Base-by-base conservation (phyloP, 2,888 invertebrate genomes). In the Resseliella maxima region DNA sequence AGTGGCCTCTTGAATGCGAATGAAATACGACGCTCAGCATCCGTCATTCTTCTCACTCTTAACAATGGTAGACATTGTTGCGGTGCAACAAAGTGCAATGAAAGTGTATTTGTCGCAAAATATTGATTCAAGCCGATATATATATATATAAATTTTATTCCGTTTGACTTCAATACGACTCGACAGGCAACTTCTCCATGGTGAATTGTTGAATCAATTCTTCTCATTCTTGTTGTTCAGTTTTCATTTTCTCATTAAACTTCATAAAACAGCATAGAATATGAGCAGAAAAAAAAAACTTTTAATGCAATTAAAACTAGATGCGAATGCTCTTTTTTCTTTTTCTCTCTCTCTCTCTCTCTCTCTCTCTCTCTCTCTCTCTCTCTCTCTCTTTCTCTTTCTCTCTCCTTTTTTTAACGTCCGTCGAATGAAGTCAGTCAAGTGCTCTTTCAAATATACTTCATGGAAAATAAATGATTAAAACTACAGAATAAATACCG, bases 301-400 rank as follows among this genome's bases (percentile, higher is more conserved):
- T 72, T 72, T 35, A 24, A 59, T 59, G 59, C 72, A 72, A 72
- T 72, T 72, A 31, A 72, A 72, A 72, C 31, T 31, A 50, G 5
- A 59, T 31, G 12, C 15, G 72, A 72, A 31, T 72, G 72, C 72
- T 27, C 72, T 72, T 35, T 72, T 72, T 6, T 18, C 1, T 27
- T 59, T 8, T 59, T 3, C 15, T 24, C 31, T 31, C 15, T 0
- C 2, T 2, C 50, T 15, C 6, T 50, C n/a, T n/a, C n/a, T n/a
- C n/a, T n/a, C n/a, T n/a, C n/a, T n/a, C 8, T 12, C 6, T 10
- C 12, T 45, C 12, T 45, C 12, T 10, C 6, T 10, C 12, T 45
- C 45, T 45, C n/a, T n/a, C n/a, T n/a, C n/a, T n/a, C n/a, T n/a
- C n/a, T n/a, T n/a, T n/a, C n/a, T n/a, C n/a, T n/a, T n/a, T n/a